These are phyloP conservation scores for Euura saliciscinereae DNA, from an alignment of 1,140 invertebrate genomes.

Conservation along the genomic window DNA sequence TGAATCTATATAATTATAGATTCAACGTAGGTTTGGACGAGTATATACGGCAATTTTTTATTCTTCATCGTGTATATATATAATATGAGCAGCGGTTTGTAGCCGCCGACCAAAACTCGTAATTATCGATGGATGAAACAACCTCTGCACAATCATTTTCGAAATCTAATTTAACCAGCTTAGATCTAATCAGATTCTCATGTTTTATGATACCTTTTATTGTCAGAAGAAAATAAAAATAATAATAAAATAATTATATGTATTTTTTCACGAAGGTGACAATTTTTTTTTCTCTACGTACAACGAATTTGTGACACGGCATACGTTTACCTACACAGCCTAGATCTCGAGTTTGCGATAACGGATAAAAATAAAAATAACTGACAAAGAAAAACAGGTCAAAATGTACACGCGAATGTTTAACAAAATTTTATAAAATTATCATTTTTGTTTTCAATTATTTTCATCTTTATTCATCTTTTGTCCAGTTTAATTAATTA, in stretches of 20 bases:
- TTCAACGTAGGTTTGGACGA: no score
- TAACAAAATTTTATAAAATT: slow-evolving; percentile 28
- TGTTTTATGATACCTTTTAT: background rate
- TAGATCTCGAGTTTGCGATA: background rate
- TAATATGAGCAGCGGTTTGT: no score
- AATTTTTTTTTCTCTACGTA: background rate
- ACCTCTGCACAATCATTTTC: no score
- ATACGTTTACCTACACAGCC: background rate
- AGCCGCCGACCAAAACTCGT: no score
- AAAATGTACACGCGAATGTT: background rate
- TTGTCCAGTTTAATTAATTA: slow-evolving; percentile 18
- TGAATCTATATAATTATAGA: no score
- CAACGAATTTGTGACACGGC: background rate
- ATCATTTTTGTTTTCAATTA: slow-evolving; percentile 28
- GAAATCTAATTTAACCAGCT: no score
- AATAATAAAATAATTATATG: background rate
- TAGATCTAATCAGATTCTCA: no score
- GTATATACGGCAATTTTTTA: no score
- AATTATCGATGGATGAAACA: no score
- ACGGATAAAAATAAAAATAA: background rate
- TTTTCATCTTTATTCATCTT: slow-evolving; percentile 39
- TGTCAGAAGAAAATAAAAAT: background rate
- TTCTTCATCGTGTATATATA: no score
- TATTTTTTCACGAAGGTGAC: background rate
- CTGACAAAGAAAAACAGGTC: background rate